phyloP scores from a whole-genome alignment of 2,797 vertebrate genomes.

The Calcarius lapponicus region DNA sequence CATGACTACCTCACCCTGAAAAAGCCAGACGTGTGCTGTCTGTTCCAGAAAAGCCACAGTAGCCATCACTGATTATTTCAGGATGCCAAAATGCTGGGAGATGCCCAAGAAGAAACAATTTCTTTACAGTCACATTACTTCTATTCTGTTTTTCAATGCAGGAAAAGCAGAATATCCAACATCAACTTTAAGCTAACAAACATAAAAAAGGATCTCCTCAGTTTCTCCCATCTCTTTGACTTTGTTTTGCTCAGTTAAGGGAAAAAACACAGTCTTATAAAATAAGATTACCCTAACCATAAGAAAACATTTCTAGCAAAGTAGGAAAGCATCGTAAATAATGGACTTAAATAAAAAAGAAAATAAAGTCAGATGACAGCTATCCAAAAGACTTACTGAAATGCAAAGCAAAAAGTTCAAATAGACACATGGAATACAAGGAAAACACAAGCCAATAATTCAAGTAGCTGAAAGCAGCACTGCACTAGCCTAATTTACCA shows the following conservation, averaged over 20 bases:
- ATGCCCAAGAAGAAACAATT: not conserved
- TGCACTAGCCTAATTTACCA: not conserved
- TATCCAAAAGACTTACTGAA: not conserved
- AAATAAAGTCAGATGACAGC: not conserved
- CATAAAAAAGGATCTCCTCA: not conserved
- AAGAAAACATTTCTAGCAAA: not conserved
- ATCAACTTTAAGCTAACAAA: not conserved
- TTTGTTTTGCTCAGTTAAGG: not conserved
- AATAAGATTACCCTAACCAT: not conserved
- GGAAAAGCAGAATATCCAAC: not conserved
- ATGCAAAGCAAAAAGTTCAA: not conserved
- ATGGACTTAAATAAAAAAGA: not conserved
- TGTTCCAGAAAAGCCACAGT: not conserved
- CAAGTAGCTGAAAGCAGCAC: not conserved
- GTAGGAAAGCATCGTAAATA: not conserved
- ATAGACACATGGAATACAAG: not conserved
- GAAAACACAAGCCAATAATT: not conserved
- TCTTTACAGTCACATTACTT: not conserved
- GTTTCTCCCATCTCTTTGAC: not conserved
- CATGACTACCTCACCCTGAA: not conserved
- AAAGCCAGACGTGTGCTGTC: not conserved
- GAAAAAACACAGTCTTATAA: not conserved
- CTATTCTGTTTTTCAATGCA: not conserved
- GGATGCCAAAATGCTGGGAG: not conserved
- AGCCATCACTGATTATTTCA: not conserved